A percentile compares a stretch with the other conserved stretches of the same genome.
phyloP scores from a whole-genome alignment of 2,113 vertebrate genomes.

The Addax nasomaculatus region DNA sequence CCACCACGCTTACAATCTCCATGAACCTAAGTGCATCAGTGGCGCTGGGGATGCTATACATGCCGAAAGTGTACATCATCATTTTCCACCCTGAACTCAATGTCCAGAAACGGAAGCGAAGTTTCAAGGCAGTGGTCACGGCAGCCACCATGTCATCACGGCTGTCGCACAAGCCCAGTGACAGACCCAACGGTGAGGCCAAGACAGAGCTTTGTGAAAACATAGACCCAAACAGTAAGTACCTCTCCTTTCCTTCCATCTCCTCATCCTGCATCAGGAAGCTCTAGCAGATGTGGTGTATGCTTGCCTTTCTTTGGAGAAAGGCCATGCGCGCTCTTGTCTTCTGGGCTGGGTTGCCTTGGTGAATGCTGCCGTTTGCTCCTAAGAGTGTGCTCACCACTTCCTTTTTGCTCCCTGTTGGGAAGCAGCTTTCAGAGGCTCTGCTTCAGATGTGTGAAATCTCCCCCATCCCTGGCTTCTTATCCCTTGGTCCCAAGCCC shows the following conservation, averaged over 20 bases:
- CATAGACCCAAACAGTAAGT: constrained; percentile 95
- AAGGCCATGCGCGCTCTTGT: accelerated
- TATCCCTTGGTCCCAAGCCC: background rate
- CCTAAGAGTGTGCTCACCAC: background rate
- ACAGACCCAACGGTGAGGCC: constrained; percentile 96
- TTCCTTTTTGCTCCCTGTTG: accelerated
- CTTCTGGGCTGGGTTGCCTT: background rate
- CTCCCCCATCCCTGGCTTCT: background rate
- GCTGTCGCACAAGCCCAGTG: constrained; percentile 94
- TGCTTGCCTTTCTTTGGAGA: background rate
- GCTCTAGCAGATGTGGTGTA: background rate
- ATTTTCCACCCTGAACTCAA: constrained; percentile 98
- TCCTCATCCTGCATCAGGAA: background rate
- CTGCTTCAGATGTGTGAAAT: background rate
- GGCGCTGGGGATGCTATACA: constrained; percentile 97
- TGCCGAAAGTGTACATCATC: constrained; percentile 99
- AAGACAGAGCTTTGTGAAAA: constrained; percentile 97
- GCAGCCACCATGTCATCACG: constrained; percentile 95
- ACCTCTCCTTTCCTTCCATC: constrained; percentile 19
- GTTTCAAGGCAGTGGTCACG: constrained; percentile 96
- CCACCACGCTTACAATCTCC: constrained; percentile 96
- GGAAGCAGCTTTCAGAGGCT: background rate
- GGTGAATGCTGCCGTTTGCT: background rate
- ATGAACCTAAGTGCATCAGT: constrained; percentile 98
- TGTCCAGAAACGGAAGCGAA: constrained; percentile 95